Base-by-base conservation (phyloP, 2,888 invertebrate species). In the Aporophyla nigra region DNA sequence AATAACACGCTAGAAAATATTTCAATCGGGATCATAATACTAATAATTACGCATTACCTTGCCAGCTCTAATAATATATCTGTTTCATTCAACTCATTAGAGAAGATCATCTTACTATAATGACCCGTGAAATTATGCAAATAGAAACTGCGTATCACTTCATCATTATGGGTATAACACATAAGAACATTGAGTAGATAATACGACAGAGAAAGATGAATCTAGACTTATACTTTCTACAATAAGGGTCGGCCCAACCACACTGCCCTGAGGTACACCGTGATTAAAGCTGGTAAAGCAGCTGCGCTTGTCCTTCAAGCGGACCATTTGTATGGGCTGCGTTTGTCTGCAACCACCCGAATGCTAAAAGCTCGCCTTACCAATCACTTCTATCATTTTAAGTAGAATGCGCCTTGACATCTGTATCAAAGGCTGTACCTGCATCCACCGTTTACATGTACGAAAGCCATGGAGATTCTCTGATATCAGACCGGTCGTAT, bases 81-180 rank as follows among this genome's bases (percentile, higher is more conserved):
- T 27, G 9, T 68, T 59, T 58, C 74, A 76, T 81, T 74, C 61
- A 81, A 58, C 43, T 62, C 53, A 56, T 68, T 14, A 40, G 7
- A 79, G 54, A 63, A 61, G 65, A 83, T 77, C 74, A 81, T 62
- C 61, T 65, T 51, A 66, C 51, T 49, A 74, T 51, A 46, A 33
- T 78, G 84, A 78, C 80, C 73, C 77, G 66, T 80, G 73, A 79
- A 72, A 84, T 76, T 79, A 79, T 82, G 71, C 65, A 82, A 84
- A 87, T 78, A 80, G 68, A 86, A 71, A 76, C 77, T 82, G 75
- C 81, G 67, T 74, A 66, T 78, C 62, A 74, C 62, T 62, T 51
- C 14, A 54, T 21, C 40, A 27, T 51, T 75, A 65, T 65, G 33
- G 33, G 16, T 19, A 51, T 65, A 54, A 14, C 16, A n/a, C 19